A percentile compares a stretch with the other conserved stretches of the same genome.
These are phyloP conservation scores for Acomys russatus DNA, from an alignment of 2,797 vertebrate species.

Conservation along the genomic window DNA sequence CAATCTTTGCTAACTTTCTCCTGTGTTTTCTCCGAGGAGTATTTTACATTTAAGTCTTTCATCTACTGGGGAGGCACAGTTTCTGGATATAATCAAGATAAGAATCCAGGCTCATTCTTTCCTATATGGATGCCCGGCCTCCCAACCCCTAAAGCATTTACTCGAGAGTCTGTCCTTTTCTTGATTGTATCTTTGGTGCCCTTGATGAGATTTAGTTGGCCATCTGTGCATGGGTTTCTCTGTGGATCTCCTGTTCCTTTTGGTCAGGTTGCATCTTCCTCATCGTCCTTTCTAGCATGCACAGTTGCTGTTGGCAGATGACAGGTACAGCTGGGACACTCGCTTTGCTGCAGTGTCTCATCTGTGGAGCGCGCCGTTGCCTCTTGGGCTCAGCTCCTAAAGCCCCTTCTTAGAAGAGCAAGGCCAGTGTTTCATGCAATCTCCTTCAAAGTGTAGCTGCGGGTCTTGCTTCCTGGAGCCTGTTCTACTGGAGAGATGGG, in stretches of 20 bases:
- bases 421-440: neutral
- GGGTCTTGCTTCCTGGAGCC: neutral
- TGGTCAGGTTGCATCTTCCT: neutral
- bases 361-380: neutral
- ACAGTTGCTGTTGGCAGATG: neutral
- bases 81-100: neutral
- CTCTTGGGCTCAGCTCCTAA: neutral
- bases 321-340: neutral
- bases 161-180: neutral
- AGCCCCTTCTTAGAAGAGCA: slow-evolving; percentile 15
- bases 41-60: neutral
- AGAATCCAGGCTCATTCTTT: neutral
- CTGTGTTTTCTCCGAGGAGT: neutral
- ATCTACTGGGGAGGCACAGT: neutral
- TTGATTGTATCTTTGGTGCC: neutral
- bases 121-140: neutral
- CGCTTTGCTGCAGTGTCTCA: neutral
- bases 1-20: neutral
- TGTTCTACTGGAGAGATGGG: slow-evolving; percentile 34
- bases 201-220: neutral
- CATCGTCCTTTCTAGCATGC: neutral
- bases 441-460: neutral
- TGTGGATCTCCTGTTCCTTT: neutral
- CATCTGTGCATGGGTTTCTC: neutral
- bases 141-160: neutral